Base-by-base conservation (phyloP, 2,113 vertebrate genomes). In the Thalassarche chlororhynchos region DNA sequence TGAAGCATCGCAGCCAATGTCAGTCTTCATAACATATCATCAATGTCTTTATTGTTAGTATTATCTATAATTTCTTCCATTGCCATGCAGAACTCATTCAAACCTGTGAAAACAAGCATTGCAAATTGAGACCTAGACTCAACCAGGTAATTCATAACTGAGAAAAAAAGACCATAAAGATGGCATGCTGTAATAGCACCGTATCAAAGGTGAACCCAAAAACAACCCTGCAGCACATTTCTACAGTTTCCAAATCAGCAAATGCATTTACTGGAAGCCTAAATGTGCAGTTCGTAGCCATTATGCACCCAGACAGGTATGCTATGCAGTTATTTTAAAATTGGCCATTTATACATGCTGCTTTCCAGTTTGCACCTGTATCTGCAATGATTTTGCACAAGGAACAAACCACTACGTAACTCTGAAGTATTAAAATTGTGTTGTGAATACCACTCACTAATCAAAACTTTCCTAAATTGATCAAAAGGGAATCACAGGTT, bases 1-100 rank as follows among this genome's bases (percentile, higher is more conserved):
- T 46, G 24, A 79, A 90, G 90, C 97, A 9, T 86, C 95, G 38
- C 98, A 97, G 82, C 81, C 98, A 17, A 66, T 78, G 95, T 94
- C 98, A 95, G 97, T 84, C 89, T 98, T 97, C 86, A 90, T 54
- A 98, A 98, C 34, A 97, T 66, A 5, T 32, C 91, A 60, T 94
- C 82, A 1, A 96, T 17, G 7, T 96, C 90, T 78, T 98, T 92
- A 23, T 94, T 91, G 1, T 95, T 71, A 62, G 69, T n/a, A 25
- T 44, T 47, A 21, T 28, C 87, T 78, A 75, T 76, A 62, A 97
- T 92, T 91, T 89, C 97, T 87, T 92, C 96, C 94, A 95, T 90
- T 40, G 93, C 90, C 64, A 51, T 78, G 11, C 94, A 80, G 86
- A 98, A 98, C 60, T 76, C 47, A 8, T 87, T 87, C 93, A 97